Evolutionary conservation across 2,888 invertebrate species (phyloP), one percentile per base, ranked within the genome.

Genomic region (Drosophila greeni): DNA sequence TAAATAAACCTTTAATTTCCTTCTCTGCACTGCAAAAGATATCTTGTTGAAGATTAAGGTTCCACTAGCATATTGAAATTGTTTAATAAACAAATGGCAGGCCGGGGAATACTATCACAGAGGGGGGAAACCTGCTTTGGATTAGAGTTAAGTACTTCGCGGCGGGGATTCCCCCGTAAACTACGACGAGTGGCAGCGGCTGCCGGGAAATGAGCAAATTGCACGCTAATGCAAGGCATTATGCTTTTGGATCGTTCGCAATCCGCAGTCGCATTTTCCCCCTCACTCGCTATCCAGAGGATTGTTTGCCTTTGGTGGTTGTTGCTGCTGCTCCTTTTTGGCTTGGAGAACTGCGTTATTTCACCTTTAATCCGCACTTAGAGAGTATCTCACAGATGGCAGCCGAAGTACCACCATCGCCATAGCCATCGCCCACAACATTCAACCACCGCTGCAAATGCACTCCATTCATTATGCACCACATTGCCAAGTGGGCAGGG

Each of bases 281-380:
- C 12, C 48, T 6, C 20, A 20, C 23, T 42, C 52, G 11, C 20
- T 14, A 7, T 8, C 31, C 0, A 14, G 5, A 20, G 45, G 39
- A 49, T 43, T 70, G 53, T 55, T 54, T 58, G 52, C 48, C 48
- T 58, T 57, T 16, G 65, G 51, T 62, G 59, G 43, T 55, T 31
- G 58, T 16, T 36, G 16, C 5, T 16, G 37, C 14, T 16, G 24
- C 14, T 24, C 45, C 40, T 37, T 48, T 43, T 43, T 54, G 61
- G 60, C 45, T 45, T 48, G 45, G 14, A 37, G 26, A 59, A 59
- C 70, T 82, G 73, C 80, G 69, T 67, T 84, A 79, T 82, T 79
- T 84, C 76, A 81, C 84, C 80, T 82, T 82, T 81, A 81, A 81
- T 84, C 82, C 80, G 75, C 82, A 74, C 80, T 76, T 73, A 75